Evolutionary conservation across 2,797 vertebrate genomes (phyloP), one percentile per base, ranked within the genome.

Genomic region (Arctocebus calabarensis): DNA sequence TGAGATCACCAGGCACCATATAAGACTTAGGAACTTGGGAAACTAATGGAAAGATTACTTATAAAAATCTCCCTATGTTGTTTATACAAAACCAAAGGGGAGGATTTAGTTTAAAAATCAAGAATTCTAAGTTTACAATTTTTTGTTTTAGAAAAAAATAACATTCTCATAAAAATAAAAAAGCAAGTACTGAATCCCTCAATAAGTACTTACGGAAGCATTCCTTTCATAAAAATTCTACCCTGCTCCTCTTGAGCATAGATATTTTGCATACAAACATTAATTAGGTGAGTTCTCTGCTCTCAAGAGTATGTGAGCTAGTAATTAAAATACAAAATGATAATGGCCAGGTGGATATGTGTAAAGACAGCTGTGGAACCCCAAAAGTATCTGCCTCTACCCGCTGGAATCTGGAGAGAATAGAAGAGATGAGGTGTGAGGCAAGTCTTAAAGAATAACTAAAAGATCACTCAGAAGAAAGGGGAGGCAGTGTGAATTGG

Each of bases 111-210:
- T 88, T 77, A 34, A 95, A 77, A 55, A 62, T 32, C 22, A 84
- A 25, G 10, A 70, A 84, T 75, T 81, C 23, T 89, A 68, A 86
- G 84, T 19, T 62, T 16, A 34, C 43, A 84, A 85, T 43, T 64
- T 48, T 59, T 59, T 5, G 61, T 57, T 55, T 62, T 37, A 78
- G 25, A 94, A 25, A 84, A 25, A 83, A 66, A 73, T 40, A 83
- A 64, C 19, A 59, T 93, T 73, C 32, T 16, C 57, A 75, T 48
- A n/a, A 91, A 84, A 96, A 79, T 82, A 52, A 68, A 90, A 82
- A 29, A 64, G 9, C 16, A 29, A 85, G 16, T 37, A 70, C 74
- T 40, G 79, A 88, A 79, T 59, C 89, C 22, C 40, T 93, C 59
- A 55, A 66, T 37, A 83, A 88, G 3, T 40, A 88, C 48, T 95